Percentiles rank a stretch among this genome's conserved stretches.
Evolutionary conservation across 23 tunicate species (phyloP).

Genomic region (Trididemnum miniatum): DNA sequence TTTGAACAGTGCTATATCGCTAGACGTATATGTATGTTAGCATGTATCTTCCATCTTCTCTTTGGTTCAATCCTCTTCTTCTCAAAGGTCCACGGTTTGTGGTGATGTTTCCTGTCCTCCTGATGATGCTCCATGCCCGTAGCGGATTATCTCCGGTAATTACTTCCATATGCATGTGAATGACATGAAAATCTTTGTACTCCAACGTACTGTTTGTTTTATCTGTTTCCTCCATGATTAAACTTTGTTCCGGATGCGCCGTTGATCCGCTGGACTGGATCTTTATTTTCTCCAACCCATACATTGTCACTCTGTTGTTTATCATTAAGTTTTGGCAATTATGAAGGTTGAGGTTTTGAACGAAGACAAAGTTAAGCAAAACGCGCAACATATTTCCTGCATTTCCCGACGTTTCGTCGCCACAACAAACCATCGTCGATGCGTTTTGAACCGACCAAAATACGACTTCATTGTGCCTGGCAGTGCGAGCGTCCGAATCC

Average conservation of each 20-base stretch:
- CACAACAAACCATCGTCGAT: constrained; percentile 27
- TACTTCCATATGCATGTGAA: not conserved
- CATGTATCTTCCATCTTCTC: constrained; percentile 14
- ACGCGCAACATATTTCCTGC: constrained; percentile 19
- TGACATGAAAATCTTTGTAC: constrained; percentile 2
- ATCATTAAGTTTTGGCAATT: not conserved
- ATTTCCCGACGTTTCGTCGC: not conserved
- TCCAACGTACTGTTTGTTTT: not conserved
- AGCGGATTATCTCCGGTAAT: not conserved
- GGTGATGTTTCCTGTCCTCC: not conserved
- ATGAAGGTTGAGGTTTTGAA: not conserved
- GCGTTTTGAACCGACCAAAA: constrained; percentile 11
- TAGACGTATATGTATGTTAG: not conserved
- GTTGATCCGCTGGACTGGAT: not conserved
- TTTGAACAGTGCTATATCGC: too few relatives aligned
- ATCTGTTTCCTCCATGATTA: constrained; percentile 7
- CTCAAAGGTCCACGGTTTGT: not conserved
- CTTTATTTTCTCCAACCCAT: not conserved
- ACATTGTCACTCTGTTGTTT: constrained; percentile 17
- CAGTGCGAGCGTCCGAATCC: not conserved
- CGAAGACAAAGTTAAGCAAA: constrained; percentile 7
- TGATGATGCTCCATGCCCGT: constrained; percentile 21
- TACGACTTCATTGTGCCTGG: not conserved
- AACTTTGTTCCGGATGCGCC: not conserved
- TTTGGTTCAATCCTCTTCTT: not conserved